Evolutionary conservation across 1,140 invertebrate species (phyloP), one percentile per base, ranked within the genome.

Genomic region (Parapsyche elsis): DNA sequence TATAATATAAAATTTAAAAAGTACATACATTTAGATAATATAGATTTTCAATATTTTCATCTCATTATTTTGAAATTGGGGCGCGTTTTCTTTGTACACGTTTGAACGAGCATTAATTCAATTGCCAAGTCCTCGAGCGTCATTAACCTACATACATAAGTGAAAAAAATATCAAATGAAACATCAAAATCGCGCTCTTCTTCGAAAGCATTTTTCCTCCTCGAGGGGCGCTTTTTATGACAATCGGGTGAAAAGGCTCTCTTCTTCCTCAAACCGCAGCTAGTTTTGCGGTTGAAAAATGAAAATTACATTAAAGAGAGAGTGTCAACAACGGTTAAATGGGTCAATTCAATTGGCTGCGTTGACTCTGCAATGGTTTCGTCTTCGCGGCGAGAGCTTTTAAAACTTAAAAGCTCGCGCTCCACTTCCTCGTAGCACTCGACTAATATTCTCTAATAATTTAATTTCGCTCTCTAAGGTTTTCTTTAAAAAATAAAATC

Each of bases 301-400:
- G 45, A 46, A 46, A 46, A 2, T 53, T 12, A 10, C 10, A 53
- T 14, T 5, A 53, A 53, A 10, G 49, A 53, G 12, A 5, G 12
- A 53, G 49, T 16, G 49, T 14, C 19, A 23, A 24, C 24, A 67
- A 67, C 64, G 21, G 64, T 23, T 21, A 67, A 67, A 67, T 67
- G 64, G 64, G 64, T 67, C 64, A 67, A 67, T 67, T 67, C 10
- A 26, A 67, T 30, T 67, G 21, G 23, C 64, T 19, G 59, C 59
- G 59, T 61, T 61, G 64, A 2, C 64, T 67, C 24, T 12, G 23
- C 49, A 12, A 53, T 16, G 2, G 49, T 53, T 53, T 53, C 16
- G 49, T 1, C 64, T 26, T 67, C 9, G 64, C 10, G 64, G 26
- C 12, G 64, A 67, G 64, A 24, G 64, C 64, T 67, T 67, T 67